phyloP scores from a whole-genome alignment of 2,888 invertebrate species.

The Parochlus steinenii region DNA sequence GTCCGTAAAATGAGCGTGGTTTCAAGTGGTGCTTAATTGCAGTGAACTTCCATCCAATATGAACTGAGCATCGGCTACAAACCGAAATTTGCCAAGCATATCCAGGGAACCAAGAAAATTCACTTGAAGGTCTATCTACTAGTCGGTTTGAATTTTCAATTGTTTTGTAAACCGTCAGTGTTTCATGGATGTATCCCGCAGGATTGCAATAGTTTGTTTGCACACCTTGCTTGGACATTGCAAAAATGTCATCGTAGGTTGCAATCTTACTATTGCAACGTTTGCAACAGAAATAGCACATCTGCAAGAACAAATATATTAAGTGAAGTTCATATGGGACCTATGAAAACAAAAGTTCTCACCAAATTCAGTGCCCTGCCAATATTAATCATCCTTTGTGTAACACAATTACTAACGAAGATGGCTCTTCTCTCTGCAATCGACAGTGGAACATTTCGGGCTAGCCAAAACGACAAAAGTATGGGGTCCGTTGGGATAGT shows the following conservation, averaged over 20 bases:
- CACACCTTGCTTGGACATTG: constrained; percentile 61
- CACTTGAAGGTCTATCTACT: constrained; percentile 40
- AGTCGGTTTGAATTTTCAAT: constrained; percentile 32
- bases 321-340: constrained; percentile 4
- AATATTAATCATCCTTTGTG: constrained; percentile 40
- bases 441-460: constrained; percentile 54
- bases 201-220: constrained; percentile 70
- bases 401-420: constrained; percentile 47
- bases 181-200: constrained; percentile 63
- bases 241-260: constrained; percentile 51
- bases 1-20: constrained; percentile 54
- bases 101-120: constrained; percentile 70
- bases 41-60: constrained; percentile 72
- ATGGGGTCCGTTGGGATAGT: constrained; percentile 48
- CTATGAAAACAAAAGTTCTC: constrained; percentile 12
- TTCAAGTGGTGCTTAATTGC: constrained; percentile 39
- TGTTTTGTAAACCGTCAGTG: constrained; percentile 47
- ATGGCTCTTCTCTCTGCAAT: constrained; percentile 44
- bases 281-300: constrained; percentile 39
- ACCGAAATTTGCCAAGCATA: constrained; percentile 67
- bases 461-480: constrained; percentile 64
- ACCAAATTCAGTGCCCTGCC: constrained; percentile 24
- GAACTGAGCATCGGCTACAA: constrained; percentile 46
- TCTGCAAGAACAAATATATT: constrained; percentile 22
- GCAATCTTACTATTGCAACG: constrained; percentile 40